Evolutionary conservation across 2,113 vertebrate genomes (phyloP).

Genomic region (Phalacrocorax brasilianus): DNA sequence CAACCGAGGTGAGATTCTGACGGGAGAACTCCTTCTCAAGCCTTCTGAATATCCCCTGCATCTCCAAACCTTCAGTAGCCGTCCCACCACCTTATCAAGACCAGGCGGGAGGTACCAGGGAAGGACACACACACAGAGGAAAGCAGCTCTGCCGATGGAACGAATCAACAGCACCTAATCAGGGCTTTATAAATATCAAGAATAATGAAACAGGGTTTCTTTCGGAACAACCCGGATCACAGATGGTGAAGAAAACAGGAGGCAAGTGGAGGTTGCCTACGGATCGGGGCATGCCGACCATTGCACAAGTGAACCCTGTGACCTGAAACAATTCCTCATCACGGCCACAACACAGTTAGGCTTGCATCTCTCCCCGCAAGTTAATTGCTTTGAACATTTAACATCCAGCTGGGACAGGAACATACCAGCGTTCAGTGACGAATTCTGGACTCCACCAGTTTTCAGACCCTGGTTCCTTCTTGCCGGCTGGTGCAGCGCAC

Average conservation of each 20-base stretch:
- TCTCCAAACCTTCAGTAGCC: not conserved
- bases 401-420: not conserved
- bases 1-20: not conserved
- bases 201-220: not conserved
- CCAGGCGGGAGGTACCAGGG: not conserved
- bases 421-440: not conserved
- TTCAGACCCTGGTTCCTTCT: not conserved
- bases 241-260: not conserved
- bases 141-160: not conserved
- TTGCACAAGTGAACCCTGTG: not conserved
- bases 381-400: not conserved
- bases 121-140: not conserved
- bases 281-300: fast-evolving
- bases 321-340: not conserved
- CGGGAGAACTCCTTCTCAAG: not conserved
- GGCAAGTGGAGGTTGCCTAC: not conserved
- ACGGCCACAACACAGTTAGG: no score
- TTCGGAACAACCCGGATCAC: not conserved
- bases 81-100: not conserved
- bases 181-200: not conserved
- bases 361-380: not conserved
- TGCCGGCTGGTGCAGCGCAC: not conserved
- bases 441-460: not conserved
- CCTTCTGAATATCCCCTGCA: not conserved
- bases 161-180: not conserved